A percentile compares a stretch with the other conserved stretches of the same genome.
These are phyloP conservation scores for Plutomurus gul DNA, from an alignment of 1,140 invertebrate species.

Conservation along the genomic window DNA sequence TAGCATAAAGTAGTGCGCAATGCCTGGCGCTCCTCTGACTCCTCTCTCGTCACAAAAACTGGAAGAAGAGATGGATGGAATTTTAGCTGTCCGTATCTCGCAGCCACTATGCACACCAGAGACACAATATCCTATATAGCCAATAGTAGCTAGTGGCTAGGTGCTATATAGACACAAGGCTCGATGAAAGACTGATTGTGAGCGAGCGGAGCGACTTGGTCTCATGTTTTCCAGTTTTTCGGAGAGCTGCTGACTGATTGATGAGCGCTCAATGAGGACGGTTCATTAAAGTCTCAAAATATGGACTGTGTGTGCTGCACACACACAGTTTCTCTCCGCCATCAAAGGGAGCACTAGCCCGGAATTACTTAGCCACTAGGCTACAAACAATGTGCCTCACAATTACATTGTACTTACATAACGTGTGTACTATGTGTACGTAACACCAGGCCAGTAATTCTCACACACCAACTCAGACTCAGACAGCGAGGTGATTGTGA, in stretches of 20 bases:
- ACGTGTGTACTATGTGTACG: no score
- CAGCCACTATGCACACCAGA: background rate
- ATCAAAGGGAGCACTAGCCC: no score
- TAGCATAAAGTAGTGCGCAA: background rate
- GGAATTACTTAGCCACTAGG: no score
- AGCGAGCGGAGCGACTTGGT: background rate
- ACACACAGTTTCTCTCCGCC: no score
- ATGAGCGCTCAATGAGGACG: constrained; percentile 28
- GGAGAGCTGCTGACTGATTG: constrained; percentile 31
- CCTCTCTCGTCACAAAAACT: background rate
- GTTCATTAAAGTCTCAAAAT: constrained; percentile 13
- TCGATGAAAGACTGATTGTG: no score
- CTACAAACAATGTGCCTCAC: no score
- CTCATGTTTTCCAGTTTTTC: constrained; percentile 21
- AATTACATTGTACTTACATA: no score
- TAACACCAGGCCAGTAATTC: no score
- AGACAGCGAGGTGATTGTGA: no score
- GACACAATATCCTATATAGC: background rate
- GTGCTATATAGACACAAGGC: no score
- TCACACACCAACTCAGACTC: no score
- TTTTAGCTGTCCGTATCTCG: background rate
- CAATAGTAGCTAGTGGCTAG: no score
- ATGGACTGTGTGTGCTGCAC: background rate
- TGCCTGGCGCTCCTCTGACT: background rate
- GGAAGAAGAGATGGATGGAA: constrained; percentile 5